Evolutionary conservation across 2,113 vertebrate species (phyloP).

Genomic region (Siniperca knerii): DNA sequence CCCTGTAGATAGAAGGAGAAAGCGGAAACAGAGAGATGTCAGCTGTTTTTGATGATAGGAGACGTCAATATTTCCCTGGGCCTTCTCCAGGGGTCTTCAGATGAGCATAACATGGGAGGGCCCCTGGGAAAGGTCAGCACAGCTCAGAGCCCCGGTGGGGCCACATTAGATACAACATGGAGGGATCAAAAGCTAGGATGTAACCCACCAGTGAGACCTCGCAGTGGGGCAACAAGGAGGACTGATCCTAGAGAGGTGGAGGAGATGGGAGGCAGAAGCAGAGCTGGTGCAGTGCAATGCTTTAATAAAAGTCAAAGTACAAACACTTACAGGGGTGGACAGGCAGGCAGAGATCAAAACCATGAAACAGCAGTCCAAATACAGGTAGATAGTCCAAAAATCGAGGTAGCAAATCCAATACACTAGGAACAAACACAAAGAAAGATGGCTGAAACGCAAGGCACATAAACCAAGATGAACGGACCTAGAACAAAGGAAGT

Average conservation of each 20-base stretch:
- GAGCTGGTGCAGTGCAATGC: too few species aligned
- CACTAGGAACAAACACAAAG: too few species aligned
- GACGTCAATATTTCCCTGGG: constrained; percentile 28
- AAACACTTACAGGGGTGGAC: too few species aligned
- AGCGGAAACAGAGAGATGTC: not conserved
- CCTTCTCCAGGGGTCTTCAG: constrained; percentile 33
- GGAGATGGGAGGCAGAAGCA: not conserved
- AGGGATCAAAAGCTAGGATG: constrained; percentile 43
- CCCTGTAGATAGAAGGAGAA: not conserved
- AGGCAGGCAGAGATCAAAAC: too few species aligned
- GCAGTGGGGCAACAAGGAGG: constrained; percentile 15
- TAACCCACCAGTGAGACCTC: constrained; percentile 16
- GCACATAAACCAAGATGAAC: too few species aligned
- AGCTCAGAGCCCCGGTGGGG: constrained; percentile 21
- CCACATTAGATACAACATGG: constrained; percentile 38
- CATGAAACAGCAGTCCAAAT: too few species aligned
- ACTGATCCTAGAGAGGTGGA: not conserved
- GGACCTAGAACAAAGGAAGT: too few species aligned
- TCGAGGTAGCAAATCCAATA: too few species aligned
- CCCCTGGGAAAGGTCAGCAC: constrained; percentile 50
- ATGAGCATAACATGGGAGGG: constrained; percentile 35
- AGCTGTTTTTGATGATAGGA: constrained; percentile 35
- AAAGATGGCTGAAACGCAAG: too few species aligned
- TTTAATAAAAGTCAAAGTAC: too few species aligned
- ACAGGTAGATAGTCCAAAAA: too few species aligned